Base-by-base conservation (phyloP, 1,140 invertebrate genomes). In the Drosophila parvula region DNA sequence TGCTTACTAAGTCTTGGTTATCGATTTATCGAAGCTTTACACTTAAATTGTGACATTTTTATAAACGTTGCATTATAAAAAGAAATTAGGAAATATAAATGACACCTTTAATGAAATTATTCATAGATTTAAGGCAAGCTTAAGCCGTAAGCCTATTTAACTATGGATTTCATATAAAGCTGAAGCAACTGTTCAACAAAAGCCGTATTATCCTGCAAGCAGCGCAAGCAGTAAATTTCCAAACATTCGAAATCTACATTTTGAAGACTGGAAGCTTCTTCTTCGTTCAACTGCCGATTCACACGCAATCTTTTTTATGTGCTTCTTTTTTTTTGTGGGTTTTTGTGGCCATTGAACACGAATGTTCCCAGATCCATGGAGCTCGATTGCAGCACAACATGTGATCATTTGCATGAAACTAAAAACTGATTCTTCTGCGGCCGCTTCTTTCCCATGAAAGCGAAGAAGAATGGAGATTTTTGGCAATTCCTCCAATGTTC, bases 351-450 rank as follows among this genome's bases (percentile, higher is more conserved):
- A 60, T 32, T 34, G 32, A 67, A 67, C 68, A 70, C 50, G 51
- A 47, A 71, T 57, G 16, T 71, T 71, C 68, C 68, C 68, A 71
- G 68, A 71, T 71, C 50, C 64, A 63, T 63, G 61, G 28, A 69
- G 43, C 68, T 48, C 36, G 50, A 71, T 71, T 71, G 65, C 65
- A 38, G 32, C 50, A 55, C 65, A 70, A 57, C 64, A 70, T 70
- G 63, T 69, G 65, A 69, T 69, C 64, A 47, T 70, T 70, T 40
- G 67, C 67, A 70, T 71, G 43, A 48, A 48, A 18, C 64, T n/a
- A 4, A 34, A 40, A 32, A 53, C 16, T 18, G 30, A 65, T 67
- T 67, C 43, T 58, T 18, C 27, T 27, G 34, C 8, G 16, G 41
- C 32, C 6, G 30, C 22, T 30, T 69, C 28, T 70, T 71, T 71